A percentile compares a stretch with the other conserved stretches of the same genome.
phyloP scores from a whole-genome alignment of 2,797 vertebrate species.

The Parotocinclus haroldoi region DNA sequence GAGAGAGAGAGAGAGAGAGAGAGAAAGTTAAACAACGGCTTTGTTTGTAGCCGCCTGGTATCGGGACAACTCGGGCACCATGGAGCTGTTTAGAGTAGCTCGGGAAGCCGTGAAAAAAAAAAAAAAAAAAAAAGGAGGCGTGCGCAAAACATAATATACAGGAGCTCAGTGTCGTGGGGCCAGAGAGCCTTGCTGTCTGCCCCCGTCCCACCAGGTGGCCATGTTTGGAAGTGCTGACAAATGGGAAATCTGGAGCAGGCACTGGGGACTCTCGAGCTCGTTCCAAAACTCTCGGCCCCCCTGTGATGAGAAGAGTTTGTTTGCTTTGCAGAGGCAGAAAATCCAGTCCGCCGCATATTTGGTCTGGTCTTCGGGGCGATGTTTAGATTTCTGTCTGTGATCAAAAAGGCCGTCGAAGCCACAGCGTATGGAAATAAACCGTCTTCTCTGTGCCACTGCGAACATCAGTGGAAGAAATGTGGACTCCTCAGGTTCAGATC shows the following conservation, averaged over 20 bases:
- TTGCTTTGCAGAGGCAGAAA: constrained; percentile 31
- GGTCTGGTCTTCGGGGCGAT: constrained; percentile 32
- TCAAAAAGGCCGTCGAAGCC: constrained; percentile 23
- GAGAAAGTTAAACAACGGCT: constrained; percentile 60
- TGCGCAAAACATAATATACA: constrained; percentile 75
- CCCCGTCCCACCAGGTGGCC: constrained; percentile 67
- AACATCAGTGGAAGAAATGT: constrained; percentile 31
- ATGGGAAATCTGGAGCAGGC: constrained; percentile 66
- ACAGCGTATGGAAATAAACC: constrained; percentile 32
- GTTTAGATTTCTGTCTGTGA: constrained; percentile 31
- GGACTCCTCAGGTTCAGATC: constrained; percentile 18
- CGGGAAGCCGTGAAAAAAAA: constrained; percentile 71
- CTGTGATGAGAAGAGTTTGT: constrained; percentile 30
- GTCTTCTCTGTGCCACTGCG: constrained; percentile 10
- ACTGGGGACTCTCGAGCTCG: constrained; percentile 39
- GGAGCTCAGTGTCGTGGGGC: constrained; percentile 66
- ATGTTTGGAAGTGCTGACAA: constrained; percentile 80
- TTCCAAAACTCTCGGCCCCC: constrained; percentile 53
- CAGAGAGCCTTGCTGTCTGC: constrained; percentile 67
- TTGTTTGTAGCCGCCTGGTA: constrained; percentile 62
- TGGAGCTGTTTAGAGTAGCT: constrained; percentile 72
- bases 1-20: constrained; percentile 41
- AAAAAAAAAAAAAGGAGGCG: constrained; percentile 73
- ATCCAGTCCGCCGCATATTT: constrained; percentile 29
- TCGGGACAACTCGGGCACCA: constrained; percentile 61